Conservation (phyloP, 2,113 vertebrate species). For the Ranitomeya imitator region DNA sequence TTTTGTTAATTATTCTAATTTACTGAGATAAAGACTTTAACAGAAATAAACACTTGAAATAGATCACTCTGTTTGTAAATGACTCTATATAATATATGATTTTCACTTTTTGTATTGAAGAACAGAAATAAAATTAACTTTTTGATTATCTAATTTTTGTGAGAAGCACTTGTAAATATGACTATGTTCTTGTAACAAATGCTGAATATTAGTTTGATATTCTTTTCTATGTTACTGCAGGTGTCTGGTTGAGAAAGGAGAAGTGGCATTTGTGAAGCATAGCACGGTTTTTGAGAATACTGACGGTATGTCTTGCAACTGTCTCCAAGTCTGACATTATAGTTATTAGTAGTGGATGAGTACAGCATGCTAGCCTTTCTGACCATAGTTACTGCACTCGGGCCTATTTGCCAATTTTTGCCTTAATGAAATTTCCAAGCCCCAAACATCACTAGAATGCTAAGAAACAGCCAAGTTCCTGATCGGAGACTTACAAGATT, state of each 20-base stretch:
- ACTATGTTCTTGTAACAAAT: not conserved
- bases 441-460: not conserved
- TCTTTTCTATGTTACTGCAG: constrained; percentile 65
- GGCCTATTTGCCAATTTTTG: not conserved
- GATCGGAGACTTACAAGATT: no score
- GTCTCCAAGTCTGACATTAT: not conserved
- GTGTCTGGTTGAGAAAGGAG: constrained; percentile 83
- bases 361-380: not conserved
- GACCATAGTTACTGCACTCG: not conserved
- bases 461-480: no score
- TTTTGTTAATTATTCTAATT: no score
- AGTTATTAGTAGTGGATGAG: not conserved
- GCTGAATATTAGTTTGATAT: not conserved
- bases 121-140: no score
- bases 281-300: constrained; percentile 88
- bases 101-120: no score
- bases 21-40: no score
- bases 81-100: no score
- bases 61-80: no score
- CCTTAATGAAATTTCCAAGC: not conserved
- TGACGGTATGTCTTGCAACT: constrained; percentile 73
- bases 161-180: no score
- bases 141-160: no score
- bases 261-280: constrained; percentile 94
- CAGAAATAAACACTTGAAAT: no score